Percentiles rank a stretch among this genome's conserved stretches.
These are phyloP conservation scores for Nephrotoma guestfalica DNA, from an alignment of 2,888 invertebrate species.

Conservation along the genomic window DNA sequence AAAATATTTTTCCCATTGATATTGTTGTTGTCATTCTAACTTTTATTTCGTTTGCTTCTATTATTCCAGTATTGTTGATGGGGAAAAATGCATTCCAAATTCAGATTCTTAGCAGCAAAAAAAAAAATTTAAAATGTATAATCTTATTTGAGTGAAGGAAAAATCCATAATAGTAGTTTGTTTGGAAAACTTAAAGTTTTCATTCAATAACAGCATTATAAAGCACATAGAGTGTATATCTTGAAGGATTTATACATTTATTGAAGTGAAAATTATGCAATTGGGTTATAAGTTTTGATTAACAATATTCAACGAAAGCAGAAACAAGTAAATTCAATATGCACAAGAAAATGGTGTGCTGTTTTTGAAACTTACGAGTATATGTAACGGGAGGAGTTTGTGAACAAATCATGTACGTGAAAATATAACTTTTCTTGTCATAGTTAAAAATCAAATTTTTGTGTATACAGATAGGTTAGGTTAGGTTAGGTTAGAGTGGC, in stretches of 20 bases:
- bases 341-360: neutral
- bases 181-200: neutral
- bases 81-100: neutral
- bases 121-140: neutral
- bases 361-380: neutral
- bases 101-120: neutral
- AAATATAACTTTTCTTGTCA: neutral
- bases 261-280: neutral
- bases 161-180: neutral
- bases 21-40: neutral
- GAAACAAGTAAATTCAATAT: neutral
- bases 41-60: neutral
- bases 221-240: neutral
- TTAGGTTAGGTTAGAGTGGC: too few species aligned
- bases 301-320: neutral
- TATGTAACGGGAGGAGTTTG: neutral
- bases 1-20: neutral
- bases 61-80: neutral
- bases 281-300: neutral
- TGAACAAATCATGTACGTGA: neutral
- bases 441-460: neutral
- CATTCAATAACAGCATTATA: neutral
- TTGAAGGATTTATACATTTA: neutral
- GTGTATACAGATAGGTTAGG: too few species aligned
- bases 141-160: neutral